These are phyloP conservation scores for Coleophora deauratella DNA, from an alignment of 2,888 invertebrate species.

Conservation along the genomic window DNA sequence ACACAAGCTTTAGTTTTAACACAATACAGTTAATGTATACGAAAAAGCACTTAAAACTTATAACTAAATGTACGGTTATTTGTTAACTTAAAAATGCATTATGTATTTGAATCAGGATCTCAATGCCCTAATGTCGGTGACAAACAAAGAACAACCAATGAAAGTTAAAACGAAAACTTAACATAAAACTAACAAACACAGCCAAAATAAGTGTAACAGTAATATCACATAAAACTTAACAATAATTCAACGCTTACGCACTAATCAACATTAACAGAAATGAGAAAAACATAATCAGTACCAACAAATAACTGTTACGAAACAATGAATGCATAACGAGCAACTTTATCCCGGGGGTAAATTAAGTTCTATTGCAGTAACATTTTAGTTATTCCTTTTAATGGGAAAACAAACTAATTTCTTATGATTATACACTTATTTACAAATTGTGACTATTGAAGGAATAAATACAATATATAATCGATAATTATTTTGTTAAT, in stretches of 20 bases:
- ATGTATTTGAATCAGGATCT: conserved; percentile 7
- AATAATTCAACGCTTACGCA: conserved; percentile 58
- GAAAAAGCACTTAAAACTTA: conserved; percentile 18
- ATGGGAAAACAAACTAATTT: not conserved
- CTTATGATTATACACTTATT: not conserved
- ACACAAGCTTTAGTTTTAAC: conserved; percentile 74
- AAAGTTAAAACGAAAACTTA: conserved; percentile 69
- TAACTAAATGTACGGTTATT: conserved; percentile 12
- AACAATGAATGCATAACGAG: conserved; percentile 42
- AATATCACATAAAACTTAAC: conserved; percentile 64
- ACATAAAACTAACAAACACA: conserved; percentile 74
- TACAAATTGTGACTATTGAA: not conserved
- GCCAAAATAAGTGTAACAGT: conserved; percentile 32
- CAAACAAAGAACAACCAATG: conserved; percentile 42
- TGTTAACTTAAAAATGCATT: not conserved
- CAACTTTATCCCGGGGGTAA: conserved; percentile 40
- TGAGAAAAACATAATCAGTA: conserved; percentile 20
- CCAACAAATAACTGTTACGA: conserved; percentile 18
- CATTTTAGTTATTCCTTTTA: too few relatives aligned
- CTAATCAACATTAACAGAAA: conserved; percentile 26
- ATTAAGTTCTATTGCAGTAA: not conserved
- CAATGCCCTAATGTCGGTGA: conserved; percentile 63
- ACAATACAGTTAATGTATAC: conserved; percentile 3
- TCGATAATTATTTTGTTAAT: not conserved
- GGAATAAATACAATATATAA: not conserved